Base-by-base conservation (phyloP, 2,888 invertebrate genomes). In the Thyatira batis region DNA sequence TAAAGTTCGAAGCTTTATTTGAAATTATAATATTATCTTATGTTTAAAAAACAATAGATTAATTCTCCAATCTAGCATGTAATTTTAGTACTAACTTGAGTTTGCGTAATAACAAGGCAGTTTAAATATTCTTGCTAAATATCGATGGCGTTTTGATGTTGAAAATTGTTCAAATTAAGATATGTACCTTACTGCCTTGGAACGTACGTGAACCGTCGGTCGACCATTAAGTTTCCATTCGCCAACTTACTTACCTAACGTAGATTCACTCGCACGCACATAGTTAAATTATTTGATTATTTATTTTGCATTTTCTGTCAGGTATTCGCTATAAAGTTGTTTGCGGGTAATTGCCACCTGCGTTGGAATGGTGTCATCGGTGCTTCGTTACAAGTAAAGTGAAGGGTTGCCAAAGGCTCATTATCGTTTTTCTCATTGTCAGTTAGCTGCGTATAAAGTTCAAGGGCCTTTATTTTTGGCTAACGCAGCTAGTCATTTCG, bases 341-440 rank as follows among this genome's bases (percentile, higher is more conserved):
- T 44, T 56, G 58, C 45, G 33, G 44, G 20, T 56, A 59, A 60
- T 55, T 55, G 55, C 52, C 54, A 53, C 54, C 59, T 56, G 59
- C 17, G 39, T 17, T 59, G 71, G 73, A 77, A 78, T 76, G 78
- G 80, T 82, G 82, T 76, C 80, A 78, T 82, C 83, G 71, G 30
- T 57, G 73, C 65, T 74, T 70, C 66, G 69, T 71, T 71, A 72
- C 61, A 61, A 57, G 60, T 65, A 62, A 81, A 85, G 87, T 86
- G 85, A 87, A 86, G 85, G 86, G 85, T 82, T 79, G 73, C 71
- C 73, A 76, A 80, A 75, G 75, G 69, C 67, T 77, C 75, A 80
- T 84, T 80, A 82, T 67, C 69, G 80, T 80, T 84, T 82, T 83
- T 80, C 83, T 86, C 85, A 85, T 81, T 82, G 82, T 77, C 78